A percentile compares a stretch with the other conserved stretches of the same genome.
These are phyloP conservation scores for Cinclus cinclus DNA, from an alignment of 2,113 vertebrate genomes.

Conservation along the genomic window DNA sequence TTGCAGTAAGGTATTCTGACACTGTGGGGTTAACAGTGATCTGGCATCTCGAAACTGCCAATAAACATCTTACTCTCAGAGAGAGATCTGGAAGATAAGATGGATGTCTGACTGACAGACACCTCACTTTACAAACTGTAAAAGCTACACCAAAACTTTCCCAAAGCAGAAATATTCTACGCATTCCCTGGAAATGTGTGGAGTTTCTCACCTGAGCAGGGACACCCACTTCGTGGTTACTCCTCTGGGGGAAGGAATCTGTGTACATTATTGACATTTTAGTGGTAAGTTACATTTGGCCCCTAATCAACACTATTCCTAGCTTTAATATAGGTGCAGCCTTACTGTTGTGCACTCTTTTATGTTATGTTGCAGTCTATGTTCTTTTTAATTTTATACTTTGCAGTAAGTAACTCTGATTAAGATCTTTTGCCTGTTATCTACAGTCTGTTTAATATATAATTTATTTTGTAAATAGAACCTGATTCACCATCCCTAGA, in stretches of 20 bases:
- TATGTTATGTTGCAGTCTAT: background rate
- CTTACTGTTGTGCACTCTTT: background rate
- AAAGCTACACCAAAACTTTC: background rate
- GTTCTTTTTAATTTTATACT: background rate
- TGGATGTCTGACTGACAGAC: background rate
- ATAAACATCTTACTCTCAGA: background rate
- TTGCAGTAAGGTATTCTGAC: background rate
- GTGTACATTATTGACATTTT: background rate
- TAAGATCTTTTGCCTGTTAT: background rate
- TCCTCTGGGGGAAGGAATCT: background rate
- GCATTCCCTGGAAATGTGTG: background rate
- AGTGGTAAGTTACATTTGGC: background rate
- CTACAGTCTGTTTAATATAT: background rate
- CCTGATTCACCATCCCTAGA: background rate
- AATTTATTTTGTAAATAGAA: background rate
- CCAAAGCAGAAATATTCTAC: background rate
- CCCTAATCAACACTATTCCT: background rate
- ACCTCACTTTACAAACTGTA: background rate
- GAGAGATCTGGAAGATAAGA: background rate
- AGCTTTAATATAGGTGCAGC: background rate
- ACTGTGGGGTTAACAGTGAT: background rate
- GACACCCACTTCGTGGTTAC: rapidly evolving
- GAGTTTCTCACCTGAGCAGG: background rate
- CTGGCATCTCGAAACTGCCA: background rate
- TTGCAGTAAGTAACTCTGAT: background rate